A percentile compares a stretch with the other conserved stretches of the same genome.
phyloP scores from a whole-genome alignment of 2,888 invertebrate genomes.

The Diachrysia chrysitis region DNA sequence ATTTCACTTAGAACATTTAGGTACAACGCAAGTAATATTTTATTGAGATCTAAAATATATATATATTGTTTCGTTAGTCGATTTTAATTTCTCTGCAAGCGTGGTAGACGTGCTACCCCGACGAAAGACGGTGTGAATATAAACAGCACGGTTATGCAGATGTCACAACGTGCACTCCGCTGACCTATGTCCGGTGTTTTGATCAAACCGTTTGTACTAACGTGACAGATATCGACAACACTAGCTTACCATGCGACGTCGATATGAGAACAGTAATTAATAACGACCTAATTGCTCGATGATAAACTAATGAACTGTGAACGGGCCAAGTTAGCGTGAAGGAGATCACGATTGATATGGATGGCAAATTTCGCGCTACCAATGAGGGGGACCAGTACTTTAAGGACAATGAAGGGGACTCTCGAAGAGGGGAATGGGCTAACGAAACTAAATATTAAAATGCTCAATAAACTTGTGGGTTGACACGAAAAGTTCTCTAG shows the following conservation, averaged over 20 bases:
- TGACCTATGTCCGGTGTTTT: constrained; percentile 59
- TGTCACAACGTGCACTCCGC: constrained; percentile 51
- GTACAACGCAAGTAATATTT: constrained; percentile 41
- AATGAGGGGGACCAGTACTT: constrained; percentile 42
- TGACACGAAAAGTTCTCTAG: background rate
- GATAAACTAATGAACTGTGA: constrained; percentile 71
- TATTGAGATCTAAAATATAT: constrained; percentile 49
- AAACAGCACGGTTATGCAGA: constrained; percentile 48
- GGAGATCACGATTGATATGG: constrained; percentile 58
- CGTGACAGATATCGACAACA: constrained; percentile 75
- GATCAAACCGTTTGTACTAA: constrained; percentile 57
- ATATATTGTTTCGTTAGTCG: constrained; percentile 26
- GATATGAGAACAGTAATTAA: constrained; percentile 75
- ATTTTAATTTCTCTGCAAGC: constrained; percentile 53
- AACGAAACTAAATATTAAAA: constrained; percentile 16
- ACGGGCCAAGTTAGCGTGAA: constrained; percentile 65
- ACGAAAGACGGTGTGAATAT: constrained; percentile 55
- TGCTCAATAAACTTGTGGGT: constrained; percentile 17
- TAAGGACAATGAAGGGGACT: constrained; percentile 37
- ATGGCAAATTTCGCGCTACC: constrained; percentile 51
- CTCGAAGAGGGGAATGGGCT: constrained; percentile 25
- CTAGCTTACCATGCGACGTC: constrained; percentile 62
- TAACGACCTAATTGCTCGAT: constrained; percentile 78
- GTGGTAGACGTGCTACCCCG: constrained; percentile 56
- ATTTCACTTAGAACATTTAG: constrained; percentile 48